Percentiles rank a stretch among this genome's conserved stretches.
phyloP scores from a whole-genome alignment of 2,113 vertebrate genomes.

The Neogobius melanostomus region DNA sequence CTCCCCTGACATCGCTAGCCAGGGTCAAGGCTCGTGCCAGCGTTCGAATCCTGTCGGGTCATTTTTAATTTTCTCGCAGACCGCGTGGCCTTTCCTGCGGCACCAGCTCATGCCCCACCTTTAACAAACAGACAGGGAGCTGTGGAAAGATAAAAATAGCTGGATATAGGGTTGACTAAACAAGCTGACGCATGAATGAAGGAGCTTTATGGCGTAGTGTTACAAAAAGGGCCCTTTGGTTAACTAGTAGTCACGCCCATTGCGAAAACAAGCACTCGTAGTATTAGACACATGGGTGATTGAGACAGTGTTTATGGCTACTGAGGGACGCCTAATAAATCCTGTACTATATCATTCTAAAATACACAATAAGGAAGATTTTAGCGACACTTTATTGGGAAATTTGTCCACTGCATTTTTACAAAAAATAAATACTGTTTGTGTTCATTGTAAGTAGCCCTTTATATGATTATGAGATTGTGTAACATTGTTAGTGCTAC shows the following conservation, averaged over 20 bases:
- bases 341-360: constrained; percentile 2
- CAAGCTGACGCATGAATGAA: constrained; percentile 42
- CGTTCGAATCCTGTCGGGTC: neutral
- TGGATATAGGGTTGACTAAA: constrained; percentile 45
- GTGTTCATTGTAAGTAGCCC: too few species aligned
- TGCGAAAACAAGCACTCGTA: constrained; percentile 33
- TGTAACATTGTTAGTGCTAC: neutral
- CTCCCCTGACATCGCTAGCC: constrained; percentile 15
- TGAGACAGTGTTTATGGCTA: constrained; percentile 12
- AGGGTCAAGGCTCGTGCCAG: constrained; percentile 22
- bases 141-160: constrained; percentile 35
- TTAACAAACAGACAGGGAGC: constrained; percentile 41
- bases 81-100: constrained; percentile 14
- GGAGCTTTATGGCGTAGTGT: constrained; percentile 30
- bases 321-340: constrained; percentile 28
- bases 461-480: constrained; percentile 1
- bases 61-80: neutral
- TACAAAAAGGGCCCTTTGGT: constrained; percentile 42
- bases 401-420: too few species aligned
- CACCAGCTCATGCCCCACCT: constrained; percentile 45
- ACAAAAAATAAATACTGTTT: too few species aligned
- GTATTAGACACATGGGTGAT: constrained; percentile 12
- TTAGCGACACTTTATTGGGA: too few species aligned
- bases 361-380: neutral
- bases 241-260: constrained; percentile 42